phyloP scores from a whole-genome alignment of 2,113 vertebrate species.

The Lagenorhynchus albirostris region DNA sequence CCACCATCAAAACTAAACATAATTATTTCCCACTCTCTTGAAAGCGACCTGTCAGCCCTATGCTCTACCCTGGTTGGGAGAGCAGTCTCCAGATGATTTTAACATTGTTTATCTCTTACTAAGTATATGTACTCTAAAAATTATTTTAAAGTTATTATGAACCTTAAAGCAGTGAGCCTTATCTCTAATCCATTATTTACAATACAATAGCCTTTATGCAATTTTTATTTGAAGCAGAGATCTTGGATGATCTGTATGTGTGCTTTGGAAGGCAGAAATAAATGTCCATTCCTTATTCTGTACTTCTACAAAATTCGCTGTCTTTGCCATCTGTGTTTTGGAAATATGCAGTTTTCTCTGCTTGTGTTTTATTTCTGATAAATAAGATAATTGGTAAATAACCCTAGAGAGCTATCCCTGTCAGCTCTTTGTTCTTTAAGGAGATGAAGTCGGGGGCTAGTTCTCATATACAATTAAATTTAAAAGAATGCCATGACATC shows the following conservation, averaged over 20 bases:
- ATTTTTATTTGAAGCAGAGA: slow-evolving; percentile 2
- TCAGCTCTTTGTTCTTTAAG: accelerated
- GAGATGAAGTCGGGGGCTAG: slow-evolving; percentile 45
- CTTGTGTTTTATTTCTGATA: neutral
- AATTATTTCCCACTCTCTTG: neutral
- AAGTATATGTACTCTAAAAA: neutral
- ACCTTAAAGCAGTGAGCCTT: neutral
- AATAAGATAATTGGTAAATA: slow-evolving; percentile 1
- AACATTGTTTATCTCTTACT: neutral
- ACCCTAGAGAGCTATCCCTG: neutral
- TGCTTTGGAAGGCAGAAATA: neutral
- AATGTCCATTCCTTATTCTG: slow-evolving; percentile 11
- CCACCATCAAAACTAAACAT: neutral
- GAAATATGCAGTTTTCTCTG: neutral
- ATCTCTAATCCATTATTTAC: neutral
- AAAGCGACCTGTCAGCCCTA: neutral
- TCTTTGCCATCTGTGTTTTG: neutral
- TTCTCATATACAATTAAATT: slow-evolving; percentile 37
- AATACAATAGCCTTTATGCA: slow-evolving; percentile 32
- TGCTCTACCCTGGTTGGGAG: neutral
- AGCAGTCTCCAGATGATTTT: neutral
- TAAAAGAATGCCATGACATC: slow-evolving; percentile 61
- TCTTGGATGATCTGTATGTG: neutral
- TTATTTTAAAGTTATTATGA: neutral
- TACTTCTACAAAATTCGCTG: neutral